Evolutionary conservation across 2,113 vertebrate genomes (phyloP).

Genomic region (Albula glossodonta): DNA sequence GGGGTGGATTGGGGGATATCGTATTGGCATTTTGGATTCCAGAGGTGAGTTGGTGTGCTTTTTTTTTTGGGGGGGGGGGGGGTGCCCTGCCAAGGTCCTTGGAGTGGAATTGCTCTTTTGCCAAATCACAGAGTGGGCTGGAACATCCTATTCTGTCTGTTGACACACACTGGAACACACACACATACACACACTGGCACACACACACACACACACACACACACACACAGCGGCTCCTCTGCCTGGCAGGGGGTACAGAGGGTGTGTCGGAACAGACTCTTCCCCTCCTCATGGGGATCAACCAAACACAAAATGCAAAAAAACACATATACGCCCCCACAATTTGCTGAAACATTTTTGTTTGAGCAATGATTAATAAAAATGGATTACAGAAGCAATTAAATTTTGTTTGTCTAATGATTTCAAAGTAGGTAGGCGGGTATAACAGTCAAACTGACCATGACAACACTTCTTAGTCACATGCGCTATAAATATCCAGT

Average conservation of each 20-base stretch:
- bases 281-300: neutral
- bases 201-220: neutral
- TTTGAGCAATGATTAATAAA: neutral
- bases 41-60: conserved; percentile 34
- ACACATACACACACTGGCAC: neutral
- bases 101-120: neutral
- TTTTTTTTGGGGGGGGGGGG: neutral
- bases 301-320: neutral
- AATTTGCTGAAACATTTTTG: neutral
- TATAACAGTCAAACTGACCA: conserved; percentile 11
- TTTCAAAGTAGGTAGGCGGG: conserved; percentile 12
- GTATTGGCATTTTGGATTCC: conserved; percentile 35
- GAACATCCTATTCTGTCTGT: neutral
- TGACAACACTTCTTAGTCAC: conserved; percentile 11
- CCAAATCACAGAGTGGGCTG: neutral
- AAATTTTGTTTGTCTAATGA: neutral
- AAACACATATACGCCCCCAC: neutral
- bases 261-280: too few species aligned
- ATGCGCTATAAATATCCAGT: neutral
- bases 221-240: too few species aligned
- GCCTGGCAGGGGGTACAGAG: neutral
- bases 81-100: neutral
- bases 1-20: neutral
- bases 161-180: neutral
- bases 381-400: neutral